These are phyloP conservation scores for Drosophila saltans DNA, from an alignment of 1,140 invertebrate genomes.

Conservation along the genomic window DNA sequence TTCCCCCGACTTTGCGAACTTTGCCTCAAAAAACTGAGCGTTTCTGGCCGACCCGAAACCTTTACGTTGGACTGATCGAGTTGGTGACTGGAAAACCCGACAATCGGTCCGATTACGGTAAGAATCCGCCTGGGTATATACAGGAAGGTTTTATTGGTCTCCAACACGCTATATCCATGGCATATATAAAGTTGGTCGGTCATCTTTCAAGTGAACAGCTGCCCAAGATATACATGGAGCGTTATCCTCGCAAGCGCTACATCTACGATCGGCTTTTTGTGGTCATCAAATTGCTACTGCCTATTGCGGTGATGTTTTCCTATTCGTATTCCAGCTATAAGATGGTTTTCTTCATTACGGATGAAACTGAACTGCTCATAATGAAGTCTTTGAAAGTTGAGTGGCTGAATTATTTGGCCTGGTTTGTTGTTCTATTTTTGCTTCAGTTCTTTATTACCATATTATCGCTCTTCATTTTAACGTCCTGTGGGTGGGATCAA, in stretches of 20 bases:
- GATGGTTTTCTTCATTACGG: slow-evolving; percentile 70
- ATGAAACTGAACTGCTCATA: slow-evolving; percentile 57
- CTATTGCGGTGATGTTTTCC: slow-evolving; percentile 24
- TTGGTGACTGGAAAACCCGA: slow-evolving; percentile 1
- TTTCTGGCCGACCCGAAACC: slow-evolving; percentile 22
- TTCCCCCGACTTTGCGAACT: slow-evolving; percentile 16
- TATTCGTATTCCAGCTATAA: slow-evolving; percentile 84
- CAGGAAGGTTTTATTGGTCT: slow-evolving; percentile 42
- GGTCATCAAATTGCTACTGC: slow-evolving; percentile 17
- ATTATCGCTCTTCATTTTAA: not conserved
- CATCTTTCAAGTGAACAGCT: not conserved
- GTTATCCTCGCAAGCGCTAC: slow-evolving; percentile 29
- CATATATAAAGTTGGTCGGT: slow-evolving; percentile 15
- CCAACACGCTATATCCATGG: slow-evolving; percentile 45
- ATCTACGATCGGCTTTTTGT: slow-evolving; percentile 14
- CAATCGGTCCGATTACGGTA: not conserved
- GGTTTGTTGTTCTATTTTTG: slow-evolving; percentile 15
- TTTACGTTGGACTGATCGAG: slow-evolving; percentile 5
- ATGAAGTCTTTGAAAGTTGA: slow-evolving; percentile 88
- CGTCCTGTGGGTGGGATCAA: not conserved
- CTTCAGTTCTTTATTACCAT: slow-evolving; percentile 1
- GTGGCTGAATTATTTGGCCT: slow-evolving; percentile 53
- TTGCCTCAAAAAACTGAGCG: not conserved
- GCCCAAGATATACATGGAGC: slow-evolving; percentile 13
- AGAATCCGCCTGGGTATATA: slow-evolving; percentile 25